These are phyloP conservation scores for Speoplatyrhinus poulsoni DNA, from an alignment of 2,113 vertebrate species.

Conservation along the genomic window DNA sequence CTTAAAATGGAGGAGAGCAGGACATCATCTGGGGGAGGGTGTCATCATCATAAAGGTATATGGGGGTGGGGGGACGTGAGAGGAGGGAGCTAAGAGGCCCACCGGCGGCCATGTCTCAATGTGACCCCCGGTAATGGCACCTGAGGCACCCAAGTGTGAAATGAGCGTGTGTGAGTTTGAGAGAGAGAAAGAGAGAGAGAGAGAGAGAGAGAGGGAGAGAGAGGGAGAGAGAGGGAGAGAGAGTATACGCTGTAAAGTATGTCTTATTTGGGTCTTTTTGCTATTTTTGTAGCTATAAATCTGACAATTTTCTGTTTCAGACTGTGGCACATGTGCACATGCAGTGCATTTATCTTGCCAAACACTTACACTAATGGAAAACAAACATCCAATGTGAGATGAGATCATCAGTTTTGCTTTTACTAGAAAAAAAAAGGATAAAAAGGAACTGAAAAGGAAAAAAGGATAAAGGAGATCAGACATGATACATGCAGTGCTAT, in stretches of 20 bases:
- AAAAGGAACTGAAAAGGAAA: no score
- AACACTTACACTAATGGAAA: no score
- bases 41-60: constrained; percentile 48
- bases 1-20: constrained; percentile 5
- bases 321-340: no score
- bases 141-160: constrained; percentile 64
- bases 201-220: neutral
- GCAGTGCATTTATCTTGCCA: no score
- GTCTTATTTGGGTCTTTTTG: no score
- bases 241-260: no score
- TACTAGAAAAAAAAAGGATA: no score
- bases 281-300: neutral
- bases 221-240: neutral
- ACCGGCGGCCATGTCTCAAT: constrained; percentile 55
- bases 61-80: constrained; percentile 22
- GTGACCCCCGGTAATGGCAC: constrained; percentile 75
- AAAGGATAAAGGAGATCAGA: no score
- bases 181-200: neutral
- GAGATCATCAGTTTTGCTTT: no score
- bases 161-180: constrained; percentile 46
- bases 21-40: constrained; percentile 8
- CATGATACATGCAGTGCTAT: no score
- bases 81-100: constrained; percentile 36
- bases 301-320: no score
- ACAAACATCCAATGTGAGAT: no score